These are phyloP conservation scores for Gambusia affinis DNA, from an alignment of 2,113 vertebrate species.

Conservation along the genomic window DNA sequence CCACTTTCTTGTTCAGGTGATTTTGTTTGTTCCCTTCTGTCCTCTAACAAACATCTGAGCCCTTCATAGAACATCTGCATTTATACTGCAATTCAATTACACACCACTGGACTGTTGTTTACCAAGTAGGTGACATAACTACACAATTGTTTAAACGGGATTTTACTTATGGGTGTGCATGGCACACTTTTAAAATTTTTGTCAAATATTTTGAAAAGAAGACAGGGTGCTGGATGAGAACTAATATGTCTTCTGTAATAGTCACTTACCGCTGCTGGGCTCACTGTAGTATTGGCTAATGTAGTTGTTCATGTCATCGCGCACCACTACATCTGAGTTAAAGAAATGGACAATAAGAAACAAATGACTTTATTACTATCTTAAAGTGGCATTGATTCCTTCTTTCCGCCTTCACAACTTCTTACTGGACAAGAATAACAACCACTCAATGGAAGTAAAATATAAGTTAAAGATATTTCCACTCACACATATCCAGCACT, in stretches of 20 bases:
- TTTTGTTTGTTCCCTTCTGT: no score
- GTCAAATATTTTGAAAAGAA: background rate
- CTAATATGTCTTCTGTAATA: background rate
- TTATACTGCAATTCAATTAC: no score
- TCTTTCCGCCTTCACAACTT: background rate
- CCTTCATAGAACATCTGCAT: no score
- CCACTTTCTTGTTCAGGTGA: no score
- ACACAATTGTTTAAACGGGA: no score
- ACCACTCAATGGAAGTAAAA: no score
- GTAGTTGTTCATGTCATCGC: constrained; percentile 94
- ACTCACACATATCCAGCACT: no score
- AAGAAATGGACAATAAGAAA: background rate
- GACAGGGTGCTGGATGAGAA: background rate
- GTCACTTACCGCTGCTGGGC: constrained; percentile 87
- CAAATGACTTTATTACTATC: background rate
- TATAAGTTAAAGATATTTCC: no score
- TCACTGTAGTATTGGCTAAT: constrained; percentile 92
- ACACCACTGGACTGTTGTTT: no score
- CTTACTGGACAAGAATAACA: background rate
- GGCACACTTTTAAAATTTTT: background rate
- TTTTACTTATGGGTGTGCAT: background rate
- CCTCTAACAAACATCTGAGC: no score
- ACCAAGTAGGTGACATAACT: no score
- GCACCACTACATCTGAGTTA: constrained; percentile 76
- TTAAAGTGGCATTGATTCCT: background rate